phyloP scores from a whole-genome alignment of 2,113 vertebrate species.

The Sitta europaea region DNA sequence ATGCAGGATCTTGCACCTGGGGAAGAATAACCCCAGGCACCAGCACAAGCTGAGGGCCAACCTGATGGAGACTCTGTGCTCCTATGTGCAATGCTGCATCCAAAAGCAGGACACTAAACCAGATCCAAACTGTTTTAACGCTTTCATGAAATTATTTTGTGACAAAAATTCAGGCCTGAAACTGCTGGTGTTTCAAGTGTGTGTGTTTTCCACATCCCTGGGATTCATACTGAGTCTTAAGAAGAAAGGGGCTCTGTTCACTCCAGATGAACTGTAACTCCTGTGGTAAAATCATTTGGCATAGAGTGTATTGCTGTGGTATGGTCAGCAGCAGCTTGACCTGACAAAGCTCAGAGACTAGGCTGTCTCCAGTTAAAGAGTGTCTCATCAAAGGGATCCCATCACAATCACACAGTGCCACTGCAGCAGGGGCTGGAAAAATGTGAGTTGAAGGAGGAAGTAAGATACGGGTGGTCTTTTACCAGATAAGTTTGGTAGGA shows the following conservation, averaged over 20 bases:
- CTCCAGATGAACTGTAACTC: fast-evolving
- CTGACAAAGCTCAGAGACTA: not conserved
- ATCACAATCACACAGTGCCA: not conserved
- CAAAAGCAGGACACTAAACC: not conserved
- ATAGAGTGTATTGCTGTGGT: not conserved
- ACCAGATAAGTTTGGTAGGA: not conserved
- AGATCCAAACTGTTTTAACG: not conserved
- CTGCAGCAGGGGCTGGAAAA: not conserved
- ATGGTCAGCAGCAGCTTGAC: not conserved
- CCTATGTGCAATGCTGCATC: not conserved
- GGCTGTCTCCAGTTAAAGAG: not conserved
- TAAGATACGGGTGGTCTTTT: not conserved
- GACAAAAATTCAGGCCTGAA: not conserved
- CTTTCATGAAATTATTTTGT: not conserved
- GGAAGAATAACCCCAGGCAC: not conserved
- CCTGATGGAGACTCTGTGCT: not conserved
- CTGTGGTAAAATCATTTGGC: not conserved
- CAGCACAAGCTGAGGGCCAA: not conserved
- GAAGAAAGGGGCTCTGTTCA: not conserved
- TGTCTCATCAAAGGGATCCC: not conserved
- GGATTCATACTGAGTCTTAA: not conserved
- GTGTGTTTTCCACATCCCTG: not conserved
- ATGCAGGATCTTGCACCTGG: not conserved
- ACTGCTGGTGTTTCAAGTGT: not conserved
- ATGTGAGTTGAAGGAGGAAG: not conserved